Percentiles rank a stretch among this genome's conserved stretches.
Evolutionary conservation across 1,140 invertebrate species (phyloP).

Genomic region (Drosophila triauraria): DNA sequence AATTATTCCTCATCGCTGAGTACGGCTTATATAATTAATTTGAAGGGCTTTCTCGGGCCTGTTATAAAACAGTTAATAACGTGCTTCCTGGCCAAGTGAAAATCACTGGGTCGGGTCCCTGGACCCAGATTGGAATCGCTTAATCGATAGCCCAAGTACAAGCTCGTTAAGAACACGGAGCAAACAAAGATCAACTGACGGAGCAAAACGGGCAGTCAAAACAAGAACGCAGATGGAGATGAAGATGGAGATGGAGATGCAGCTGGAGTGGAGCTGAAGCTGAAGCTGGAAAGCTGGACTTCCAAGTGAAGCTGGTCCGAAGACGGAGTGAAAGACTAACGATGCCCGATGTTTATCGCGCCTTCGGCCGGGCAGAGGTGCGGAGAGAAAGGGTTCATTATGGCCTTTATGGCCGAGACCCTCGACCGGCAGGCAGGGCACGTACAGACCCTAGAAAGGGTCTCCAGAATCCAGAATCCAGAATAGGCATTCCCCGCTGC

Average conservation of each 20-base stretch:
- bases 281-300: conserved; percentile 17
- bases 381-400: conserved; percentile 77
- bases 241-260: conserved; percentile 27
- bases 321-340: conserved; percentile 63
- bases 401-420: conserved; percentile 68
- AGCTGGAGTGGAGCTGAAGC: conserved; percentile 31
- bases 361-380: conserved; percentile 34
- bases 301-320: conserved; percentile 22
- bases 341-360: conserved; percentile 77
- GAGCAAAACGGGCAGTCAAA: conserved; percentile 67
- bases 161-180: conserved; percentile 62
- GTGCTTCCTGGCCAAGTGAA: conserved; percentile 52
- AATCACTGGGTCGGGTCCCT: conserved; percentile 39
- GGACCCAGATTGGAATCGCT: conserved; percentile 57
- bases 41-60: conserved; percentile 27
- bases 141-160: conserved; percentile 70
- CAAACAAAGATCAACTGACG: conserved; percentile 58
- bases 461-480: conserved; percentile 9
- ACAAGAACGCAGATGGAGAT: conserved; percentile 49
- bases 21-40: conserved; percentile 38
- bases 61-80: conserved; percentile 60
- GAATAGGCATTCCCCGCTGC: conserved; percentile 19
- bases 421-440: conserved; percentile 56
- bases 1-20: not conserved
- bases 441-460: conserved; percentile 59